A percentile compares a stretch with the other conserved stretches of the same genome.
Evolutionary conservation across 2,113 vertebrate species (phyloP).

Genomic region (Pan paniscus): DNA sequence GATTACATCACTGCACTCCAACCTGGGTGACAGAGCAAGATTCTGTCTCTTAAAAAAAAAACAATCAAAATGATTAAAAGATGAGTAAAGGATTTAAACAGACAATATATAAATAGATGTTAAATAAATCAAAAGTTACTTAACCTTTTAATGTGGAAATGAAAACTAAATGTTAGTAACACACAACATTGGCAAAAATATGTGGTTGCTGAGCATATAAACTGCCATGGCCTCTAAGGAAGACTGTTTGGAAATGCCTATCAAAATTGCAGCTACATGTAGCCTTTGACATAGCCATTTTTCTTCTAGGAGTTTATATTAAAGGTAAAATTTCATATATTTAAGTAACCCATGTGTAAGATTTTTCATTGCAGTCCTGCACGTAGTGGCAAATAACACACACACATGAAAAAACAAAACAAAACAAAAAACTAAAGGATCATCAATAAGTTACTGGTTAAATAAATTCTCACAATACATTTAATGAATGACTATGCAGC

Average conservation of each 20-base stretch:
- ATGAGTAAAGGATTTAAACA: not conserved
- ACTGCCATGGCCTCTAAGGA: not conserved
- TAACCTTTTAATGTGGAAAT: not conserved
- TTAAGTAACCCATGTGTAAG: not conserved
- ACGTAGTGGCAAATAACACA: not conserved
- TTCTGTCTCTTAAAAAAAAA: too few species aligned
- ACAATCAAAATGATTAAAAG: not conserved
- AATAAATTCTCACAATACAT: not conserved
- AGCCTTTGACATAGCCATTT: not conserved
- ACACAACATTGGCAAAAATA: not conserved
- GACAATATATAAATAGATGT: not conserved
- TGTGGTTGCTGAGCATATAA: not conserved
- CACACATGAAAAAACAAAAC: too few species aligned
- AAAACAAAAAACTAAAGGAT: not conserved
- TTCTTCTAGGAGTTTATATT: slow-evolving; percentile 37
- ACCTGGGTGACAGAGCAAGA: too few species aligned
- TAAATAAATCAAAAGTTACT: not conserved
- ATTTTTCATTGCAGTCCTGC: not conserved
- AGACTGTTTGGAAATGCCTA: not conserved
- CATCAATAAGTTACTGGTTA: not conserved
- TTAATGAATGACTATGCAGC: not conserved
- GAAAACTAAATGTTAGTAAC: not conserved
- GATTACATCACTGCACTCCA: too few species aligned
- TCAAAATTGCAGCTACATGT: not conserved
- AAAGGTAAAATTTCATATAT: not conserved